Evolutionary conservation across 2,113 vertebrate genomes (phyloP).

Genomic region (Diadophis punctatus): DNA sequence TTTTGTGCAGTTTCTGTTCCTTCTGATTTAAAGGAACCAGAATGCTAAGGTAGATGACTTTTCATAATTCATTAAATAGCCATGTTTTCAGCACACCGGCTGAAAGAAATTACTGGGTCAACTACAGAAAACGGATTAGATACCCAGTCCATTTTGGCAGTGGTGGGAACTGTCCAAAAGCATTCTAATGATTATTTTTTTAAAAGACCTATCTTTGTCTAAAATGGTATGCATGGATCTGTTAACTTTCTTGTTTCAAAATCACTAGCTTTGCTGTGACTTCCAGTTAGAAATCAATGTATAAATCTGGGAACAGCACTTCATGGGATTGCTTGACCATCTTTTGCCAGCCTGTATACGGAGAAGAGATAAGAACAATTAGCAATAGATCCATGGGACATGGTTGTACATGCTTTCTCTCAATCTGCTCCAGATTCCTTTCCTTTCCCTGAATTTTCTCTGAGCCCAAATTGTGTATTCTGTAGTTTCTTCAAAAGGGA

Average conservation of each 20-base stretch:
- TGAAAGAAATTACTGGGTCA: background rate
- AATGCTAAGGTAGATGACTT: background rate
- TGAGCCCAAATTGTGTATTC: conserved; percentile 76
- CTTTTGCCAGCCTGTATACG: background rate
- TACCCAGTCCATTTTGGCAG: background rate
- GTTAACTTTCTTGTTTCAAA: background rate
- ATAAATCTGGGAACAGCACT: background rate
- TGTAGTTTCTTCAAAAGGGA: conserved; percentile 84
- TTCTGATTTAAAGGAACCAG: background rate
- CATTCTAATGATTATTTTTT: background rate
- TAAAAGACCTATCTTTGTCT: background rate
- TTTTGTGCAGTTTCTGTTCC: background rate
- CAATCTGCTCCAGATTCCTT: conserved; percentile 70
- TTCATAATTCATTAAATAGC: background rate
- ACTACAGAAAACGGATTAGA: background rate
- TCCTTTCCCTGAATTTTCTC: conserved; percentile 70
- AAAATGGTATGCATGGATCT: background rate
- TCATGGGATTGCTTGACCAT: background rate
- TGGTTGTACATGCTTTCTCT: conserved; percentile 43
- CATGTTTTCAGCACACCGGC: background rate
- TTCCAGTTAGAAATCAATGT: background rate
- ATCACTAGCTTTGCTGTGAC: background rate
- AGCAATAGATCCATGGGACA: background rate
- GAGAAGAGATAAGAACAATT: background rate
- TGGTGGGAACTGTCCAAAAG: background rate